These are phyloP conservation scores for Brachionus koreanus DNA, from an alignment of 1,140 invertebrate genomes.

Conservation along the genomic window DNA sequence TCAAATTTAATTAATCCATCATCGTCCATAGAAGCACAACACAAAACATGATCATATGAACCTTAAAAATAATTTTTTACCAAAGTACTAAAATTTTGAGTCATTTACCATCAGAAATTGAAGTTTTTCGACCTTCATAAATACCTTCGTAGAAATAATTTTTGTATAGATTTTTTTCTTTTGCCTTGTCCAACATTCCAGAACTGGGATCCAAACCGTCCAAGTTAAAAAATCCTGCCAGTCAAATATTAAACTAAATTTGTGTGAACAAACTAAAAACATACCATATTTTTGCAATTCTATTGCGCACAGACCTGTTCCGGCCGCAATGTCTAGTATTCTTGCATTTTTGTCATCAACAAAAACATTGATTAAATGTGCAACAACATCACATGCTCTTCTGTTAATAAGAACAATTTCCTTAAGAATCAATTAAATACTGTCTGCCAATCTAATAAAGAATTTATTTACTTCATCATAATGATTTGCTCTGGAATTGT, in stretches of 20 bases:
- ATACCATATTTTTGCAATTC: background rate
- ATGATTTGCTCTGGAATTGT: background rate
- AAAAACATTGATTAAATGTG: conserved; percentile 1
- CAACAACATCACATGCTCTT: background rate
- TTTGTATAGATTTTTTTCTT: conserved; percentile 21
- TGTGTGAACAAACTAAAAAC: background rate
- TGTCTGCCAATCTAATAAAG: too few relatives aligned
- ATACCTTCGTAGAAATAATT: background rate
- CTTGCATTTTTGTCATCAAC: background rate
- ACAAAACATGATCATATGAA: conserved; percentile 6
- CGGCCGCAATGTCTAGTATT: conserved; percentile 1
- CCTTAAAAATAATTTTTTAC: background rate
- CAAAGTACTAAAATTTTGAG: background rate
- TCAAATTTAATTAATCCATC: conserved; percentile 12
- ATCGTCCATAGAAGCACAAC: background rate
- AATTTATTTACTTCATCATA: background rate
- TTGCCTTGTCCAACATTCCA: conserved; percentile 22
- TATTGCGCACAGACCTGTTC: background rate
- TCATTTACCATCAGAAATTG: background rate
- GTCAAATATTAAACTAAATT: background rate
- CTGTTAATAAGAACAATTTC: conserved; percentile 10
- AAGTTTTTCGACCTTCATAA: background rate
- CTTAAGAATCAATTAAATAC: background rate
- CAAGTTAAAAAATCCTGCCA: background rate
- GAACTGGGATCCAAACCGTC: background rate